Conservation (phyloP, 2,113 vertebrate genomes). For the Chrysochloris asiatica region DNA sequence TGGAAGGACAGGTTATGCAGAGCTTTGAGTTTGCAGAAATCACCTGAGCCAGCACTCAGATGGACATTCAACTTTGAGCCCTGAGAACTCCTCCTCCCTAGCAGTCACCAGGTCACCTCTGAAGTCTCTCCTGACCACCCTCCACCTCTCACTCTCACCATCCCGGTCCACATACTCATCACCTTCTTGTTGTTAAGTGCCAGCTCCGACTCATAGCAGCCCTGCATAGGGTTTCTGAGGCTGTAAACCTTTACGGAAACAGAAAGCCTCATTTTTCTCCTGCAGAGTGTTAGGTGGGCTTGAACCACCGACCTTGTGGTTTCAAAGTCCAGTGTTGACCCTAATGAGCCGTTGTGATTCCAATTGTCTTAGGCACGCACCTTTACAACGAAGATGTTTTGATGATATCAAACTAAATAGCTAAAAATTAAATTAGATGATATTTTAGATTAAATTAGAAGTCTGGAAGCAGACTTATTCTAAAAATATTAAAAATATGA, state of each 20-base stretch:
- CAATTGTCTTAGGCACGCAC: neutral
- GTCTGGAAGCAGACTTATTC: neutral
- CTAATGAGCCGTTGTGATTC: no score
- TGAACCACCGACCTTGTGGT: no score
- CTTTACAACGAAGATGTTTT: neutral
- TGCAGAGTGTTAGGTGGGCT: no score
- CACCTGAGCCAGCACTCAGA: neutral
- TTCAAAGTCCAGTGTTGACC: no score
- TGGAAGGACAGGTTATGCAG: conserved; percentile 59
- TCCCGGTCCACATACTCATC: neutral
- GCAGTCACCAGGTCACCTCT: neutral
- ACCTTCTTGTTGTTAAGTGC: no score
- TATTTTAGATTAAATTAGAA: neutral
- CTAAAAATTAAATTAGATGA: neutral
- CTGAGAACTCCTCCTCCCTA: neutral
- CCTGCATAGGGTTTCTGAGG: no score
- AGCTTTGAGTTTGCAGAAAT: neutral
- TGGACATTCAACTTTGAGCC: neutral
- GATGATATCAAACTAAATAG: neutral
- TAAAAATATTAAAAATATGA: neutral
- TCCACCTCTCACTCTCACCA: neutral
- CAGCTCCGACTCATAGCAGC: no score
- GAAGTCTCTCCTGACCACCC: neutral
- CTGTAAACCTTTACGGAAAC: no score
- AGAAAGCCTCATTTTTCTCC: no score